phyloP scores from a whole-genome alignment of 2,888 invertebrate species.

The Dione juno region DNA sequence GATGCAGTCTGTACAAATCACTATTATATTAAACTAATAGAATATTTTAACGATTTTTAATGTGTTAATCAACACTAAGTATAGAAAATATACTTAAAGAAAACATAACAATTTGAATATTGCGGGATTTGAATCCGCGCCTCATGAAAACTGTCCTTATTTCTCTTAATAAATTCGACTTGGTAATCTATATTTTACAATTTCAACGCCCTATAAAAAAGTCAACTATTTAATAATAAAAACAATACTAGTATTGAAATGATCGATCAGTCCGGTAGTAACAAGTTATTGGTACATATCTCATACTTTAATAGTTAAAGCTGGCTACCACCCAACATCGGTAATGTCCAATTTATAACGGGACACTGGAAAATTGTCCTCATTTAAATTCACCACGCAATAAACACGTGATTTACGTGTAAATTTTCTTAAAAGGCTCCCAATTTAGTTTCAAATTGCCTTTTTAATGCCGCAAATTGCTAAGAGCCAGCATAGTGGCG shows the following conservation, averaged over 20 bases:
- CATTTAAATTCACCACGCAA: conserved; percentile 54
- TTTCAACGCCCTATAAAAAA: not conserved
- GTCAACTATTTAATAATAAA: not conserved
- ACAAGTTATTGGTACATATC: conserved; percentile 7
- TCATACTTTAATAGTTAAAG: conserved; percentile 33
- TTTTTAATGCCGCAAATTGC: conserved; percentile 38
- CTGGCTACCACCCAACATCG: conserved; percentile 57
- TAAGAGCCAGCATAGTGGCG: conserved; percentile 20
- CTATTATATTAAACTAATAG: no score
- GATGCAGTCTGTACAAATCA: no score
- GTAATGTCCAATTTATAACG: conserved; percentile 60
- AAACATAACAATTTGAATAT: no score
- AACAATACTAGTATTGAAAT: not conserved
- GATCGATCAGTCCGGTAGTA: not conserved
- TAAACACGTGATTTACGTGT: conserved; percentile 51
- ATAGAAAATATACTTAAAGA: no score
- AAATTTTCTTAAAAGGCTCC: conserved; percentile 50
- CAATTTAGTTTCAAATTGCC: conserved; percentile 42
- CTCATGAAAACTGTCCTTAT: no score
- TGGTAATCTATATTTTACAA: not conserved
- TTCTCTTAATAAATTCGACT: no score
- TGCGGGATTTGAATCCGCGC: no score
- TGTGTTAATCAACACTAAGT: no score
- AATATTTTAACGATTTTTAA: no score
- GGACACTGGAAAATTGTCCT: conserved; percentile 58